Conservation (phyloP, 1,140 invertebrate genomes). For the Diachasma alloeum region DNA sequence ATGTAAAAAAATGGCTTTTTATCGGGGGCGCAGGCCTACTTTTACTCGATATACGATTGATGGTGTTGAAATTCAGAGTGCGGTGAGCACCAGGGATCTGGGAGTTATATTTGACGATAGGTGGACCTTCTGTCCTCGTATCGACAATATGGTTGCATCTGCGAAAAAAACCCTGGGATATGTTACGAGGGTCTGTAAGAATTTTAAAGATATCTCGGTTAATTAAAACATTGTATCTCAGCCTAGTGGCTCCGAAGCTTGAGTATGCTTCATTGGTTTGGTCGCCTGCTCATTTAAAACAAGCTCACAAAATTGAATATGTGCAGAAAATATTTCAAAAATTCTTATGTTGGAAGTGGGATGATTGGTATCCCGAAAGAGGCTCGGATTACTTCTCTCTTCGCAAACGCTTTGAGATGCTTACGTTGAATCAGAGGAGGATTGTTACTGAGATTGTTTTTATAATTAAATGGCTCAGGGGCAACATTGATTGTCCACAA, state of each 20-base stretch:
- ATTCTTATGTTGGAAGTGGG: not conserved
- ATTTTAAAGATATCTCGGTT: not conserved
- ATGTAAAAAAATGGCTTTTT: not conserved
- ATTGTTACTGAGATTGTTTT: no score
- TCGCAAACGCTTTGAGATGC: no score
- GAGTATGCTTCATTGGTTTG: not conserved
- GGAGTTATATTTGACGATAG: conserved; percentile 18
- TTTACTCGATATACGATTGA: not conserved
- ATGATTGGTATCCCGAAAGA: not conserved
- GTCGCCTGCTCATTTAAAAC: not conserved
- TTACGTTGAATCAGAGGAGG: no score
- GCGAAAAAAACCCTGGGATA: not conserved
- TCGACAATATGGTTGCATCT: not conserved
- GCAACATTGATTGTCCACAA: no score
- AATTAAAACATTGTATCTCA: not conserved
- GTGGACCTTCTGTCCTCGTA: not conserved
- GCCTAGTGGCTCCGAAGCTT: not conserved
- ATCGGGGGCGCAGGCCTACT: not conserved
- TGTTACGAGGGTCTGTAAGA: not conserved
- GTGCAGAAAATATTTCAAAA: not conserved
- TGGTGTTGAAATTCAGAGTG: not conserved
- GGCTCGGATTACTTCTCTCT: not conserved
- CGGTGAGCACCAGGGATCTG: not conserved
- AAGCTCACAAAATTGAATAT: not conserved
- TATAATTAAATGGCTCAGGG: no score